Percentiles rank a stretch among this genome's conserved stretches.
phyloP scores from a whole-genome alignment of 2,888 invertebrate species.

The Lissocephala sabroskyi region DNA sequence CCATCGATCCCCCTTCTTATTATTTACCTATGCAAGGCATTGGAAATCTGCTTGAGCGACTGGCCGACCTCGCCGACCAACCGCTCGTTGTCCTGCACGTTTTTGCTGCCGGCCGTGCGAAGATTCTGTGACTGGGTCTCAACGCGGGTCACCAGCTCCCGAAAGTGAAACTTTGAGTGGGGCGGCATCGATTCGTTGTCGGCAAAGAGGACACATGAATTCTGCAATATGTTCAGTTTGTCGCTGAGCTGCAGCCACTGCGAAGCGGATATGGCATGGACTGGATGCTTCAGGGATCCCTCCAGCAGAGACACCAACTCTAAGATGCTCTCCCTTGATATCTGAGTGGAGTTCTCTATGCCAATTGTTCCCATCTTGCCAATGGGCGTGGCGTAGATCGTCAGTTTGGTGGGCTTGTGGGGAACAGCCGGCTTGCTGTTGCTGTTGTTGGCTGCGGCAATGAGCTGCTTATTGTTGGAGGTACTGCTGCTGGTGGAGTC shows the following conservation, averaged over 20 bases:
- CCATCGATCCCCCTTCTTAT: conserved; percentile 68
- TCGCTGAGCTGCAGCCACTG: conserved; percentile 86
- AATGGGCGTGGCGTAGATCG: conserved; percentile 85
- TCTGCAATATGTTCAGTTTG: conserved; percentile 86
- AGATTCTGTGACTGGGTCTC: conserved; percentile 81
- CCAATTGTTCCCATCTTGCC: conserved; percentile 51
- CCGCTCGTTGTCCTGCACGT: conserved; percentile 79
- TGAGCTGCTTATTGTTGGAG: conserved; percentile 27
- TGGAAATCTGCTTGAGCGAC: conserved; percentile 72
- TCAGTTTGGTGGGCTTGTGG: conserved; percentile 78
- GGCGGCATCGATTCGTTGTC: conserved; percentile 85
- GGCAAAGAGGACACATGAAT: conserved; percentile 86
- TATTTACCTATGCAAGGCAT: conserved; percentile 73
- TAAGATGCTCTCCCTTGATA: conserved; percentile 76
- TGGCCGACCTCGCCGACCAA: conserved; percentile 79
- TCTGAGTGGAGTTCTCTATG: conserved; percentile 73
- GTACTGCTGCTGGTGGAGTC: conserved; percentile 21
- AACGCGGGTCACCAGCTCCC: conserved; percentile 81
- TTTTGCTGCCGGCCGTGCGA: conserved; percentile 80
- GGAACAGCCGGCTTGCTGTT: conserved; percentile 80
- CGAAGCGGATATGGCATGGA: conserved; percentile 74
- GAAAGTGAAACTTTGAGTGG: conserved; percentile 90
- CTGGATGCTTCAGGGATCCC: conserved; percentile 76
- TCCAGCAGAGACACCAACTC: conserved; percentile 80
- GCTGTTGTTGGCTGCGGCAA: conserved; percentile 22